Evolutionary conservation across 2,113 vertebrate species (phyloP).

Genomic region (Psittacus erithacus): DNA sequence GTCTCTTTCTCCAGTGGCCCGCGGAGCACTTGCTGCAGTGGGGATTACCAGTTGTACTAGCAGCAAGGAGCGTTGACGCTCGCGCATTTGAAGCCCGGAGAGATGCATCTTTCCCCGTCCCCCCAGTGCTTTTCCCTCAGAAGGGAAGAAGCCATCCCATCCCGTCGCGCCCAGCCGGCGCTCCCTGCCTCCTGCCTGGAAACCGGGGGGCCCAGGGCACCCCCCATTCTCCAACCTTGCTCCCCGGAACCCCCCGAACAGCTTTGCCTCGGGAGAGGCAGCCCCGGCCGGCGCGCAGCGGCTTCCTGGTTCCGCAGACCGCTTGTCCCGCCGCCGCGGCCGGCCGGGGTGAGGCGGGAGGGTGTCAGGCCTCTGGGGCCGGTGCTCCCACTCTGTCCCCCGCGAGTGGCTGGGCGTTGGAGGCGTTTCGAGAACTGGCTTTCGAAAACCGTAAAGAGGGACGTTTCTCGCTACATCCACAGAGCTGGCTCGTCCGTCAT

Average conservation of each 20-base stretch:
- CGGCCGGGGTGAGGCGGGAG: background rate
- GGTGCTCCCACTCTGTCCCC: background rate
- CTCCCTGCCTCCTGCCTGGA: background rate
- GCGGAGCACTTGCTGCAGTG: background rate
- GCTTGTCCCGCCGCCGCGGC: background rate
- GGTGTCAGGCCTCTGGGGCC: background rate
- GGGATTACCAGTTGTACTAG: background rate
- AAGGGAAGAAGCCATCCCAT: background rate
- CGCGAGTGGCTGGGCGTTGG: background rate
- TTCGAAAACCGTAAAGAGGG: background rate
- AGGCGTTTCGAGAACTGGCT: background rate
- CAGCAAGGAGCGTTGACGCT: background rate
- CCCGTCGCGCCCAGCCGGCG: background rate
- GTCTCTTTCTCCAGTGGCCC: background rate
- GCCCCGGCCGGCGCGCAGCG: background rate
- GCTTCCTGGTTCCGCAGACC: background rate
- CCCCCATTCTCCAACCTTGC: background rate
- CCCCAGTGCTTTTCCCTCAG: background rate
- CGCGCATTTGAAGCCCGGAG: background rate
- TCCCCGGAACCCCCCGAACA: no score
- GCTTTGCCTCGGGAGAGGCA: background rate
- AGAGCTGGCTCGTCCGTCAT: background rate
- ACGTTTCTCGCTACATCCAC: fast-evolving
- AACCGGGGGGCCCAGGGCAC: background rate
- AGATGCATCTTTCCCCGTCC: background rate